Evolutionary conservation across 64 coral and sea anemone genomes (phyloP), one percentile per base, ranked within the genome.

Genomic region (Stichodactyla helianthus): DNA sequence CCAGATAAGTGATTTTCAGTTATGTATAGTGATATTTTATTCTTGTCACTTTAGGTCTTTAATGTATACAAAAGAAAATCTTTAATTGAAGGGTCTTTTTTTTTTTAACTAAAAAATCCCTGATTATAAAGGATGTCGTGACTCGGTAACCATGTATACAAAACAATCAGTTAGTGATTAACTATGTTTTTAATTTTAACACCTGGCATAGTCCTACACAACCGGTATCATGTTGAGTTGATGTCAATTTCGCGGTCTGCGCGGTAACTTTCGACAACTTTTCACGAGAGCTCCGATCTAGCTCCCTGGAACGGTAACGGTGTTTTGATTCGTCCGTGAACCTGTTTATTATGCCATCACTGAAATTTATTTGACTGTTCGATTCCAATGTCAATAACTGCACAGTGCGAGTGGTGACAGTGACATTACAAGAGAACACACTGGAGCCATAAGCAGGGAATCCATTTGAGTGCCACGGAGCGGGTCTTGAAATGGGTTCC

Each of bases 331-430:
- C 52, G 50, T 53, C 31, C 15, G 78, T 15, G 15, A 54, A 50
- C 23, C 68, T 74, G 25, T 74, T 81, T 81, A 54, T 81, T 81
- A 54, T 81, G 15, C 78, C 35, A 81, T 54, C 78, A 81, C 78
- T 54, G 78, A 54, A 51, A 54, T 54, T 81, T 81, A 54, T 81
- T 74, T 81, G 78, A 81, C 31, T 28, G 52, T 54, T 54, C 78
- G 78, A 81, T 54, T 81, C 78, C 78, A 28, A 81, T 81, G 78
- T 81, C 78, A 81, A 81, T 81, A 81, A 22, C 19, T 18, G 78
- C 78, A 22, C 51, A 3, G 52, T 22, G 15, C 15, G 78, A 81
- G 78, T 81, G 78, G 16, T 81, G 78, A 81, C 78, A 81, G 78
- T 54, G 51, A 51, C 78, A 54, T 19, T 19, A 15, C 78, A 20